Conservation (phyloP, 2,888 invertebrate species). For the Polymixis flavicincta region DNA sequence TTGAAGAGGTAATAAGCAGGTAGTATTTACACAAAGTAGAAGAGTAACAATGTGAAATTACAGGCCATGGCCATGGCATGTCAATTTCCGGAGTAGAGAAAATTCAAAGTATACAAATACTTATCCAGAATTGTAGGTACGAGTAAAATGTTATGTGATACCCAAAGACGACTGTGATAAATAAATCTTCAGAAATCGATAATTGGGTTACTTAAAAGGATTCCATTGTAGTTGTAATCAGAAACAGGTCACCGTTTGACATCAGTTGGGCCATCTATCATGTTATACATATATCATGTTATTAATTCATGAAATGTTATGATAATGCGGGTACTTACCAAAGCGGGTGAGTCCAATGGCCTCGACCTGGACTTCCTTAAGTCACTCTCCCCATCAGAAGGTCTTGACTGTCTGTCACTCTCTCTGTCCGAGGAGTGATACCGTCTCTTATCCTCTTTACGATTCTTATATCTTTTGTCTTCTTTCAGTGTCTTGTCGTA, state of each 20-base stretch:
- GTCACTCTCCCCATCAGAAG: conserved; percentile 83
- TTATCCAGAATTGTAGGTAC: not conserved
- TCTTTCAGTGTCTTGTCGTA: conserved; percentile 80
- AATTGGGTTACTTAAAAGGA: not conserved
- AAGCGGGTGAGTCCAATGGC: conserved; percentile 84
- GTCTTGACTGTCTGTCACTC: conserved; percentile 81
- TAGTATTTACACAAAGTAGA: conserved; percentile 5
- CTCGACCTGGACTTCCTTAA: conserved; percentile 81
- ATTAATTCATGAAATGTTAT: too few species aligned
- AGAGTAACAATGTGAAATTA: not conserved
- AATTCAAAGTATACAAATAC: not conserved
- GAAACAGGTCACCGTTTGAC: too few species aligned
- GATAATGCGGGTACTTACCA: conserved; percentile 77
- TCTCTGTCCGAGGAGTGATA: conserved; percentile 90
- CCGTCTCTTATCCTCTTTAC: conserved; percentile 87
- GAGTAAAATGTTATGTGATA: not conserved
- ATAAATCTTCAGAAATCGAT: not conserved
- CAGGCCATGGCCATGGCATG: not conserved
- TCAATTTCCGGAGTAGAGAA: not conserved
- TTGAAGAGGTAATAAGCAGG: conserved; percentile 7
- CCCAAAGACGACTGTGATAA: not conserved
- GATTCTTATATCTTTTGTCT: conserved; percentile 75
- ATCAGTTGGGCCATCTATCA: not conserved
- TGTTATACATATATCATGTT: too few species aligned
- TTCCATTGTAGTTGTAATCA: not conserved